Evolutionary conservation across 2,113 vertebrate genomes (phyloP).

Genomic region (Cepphus grylle): DNA sequence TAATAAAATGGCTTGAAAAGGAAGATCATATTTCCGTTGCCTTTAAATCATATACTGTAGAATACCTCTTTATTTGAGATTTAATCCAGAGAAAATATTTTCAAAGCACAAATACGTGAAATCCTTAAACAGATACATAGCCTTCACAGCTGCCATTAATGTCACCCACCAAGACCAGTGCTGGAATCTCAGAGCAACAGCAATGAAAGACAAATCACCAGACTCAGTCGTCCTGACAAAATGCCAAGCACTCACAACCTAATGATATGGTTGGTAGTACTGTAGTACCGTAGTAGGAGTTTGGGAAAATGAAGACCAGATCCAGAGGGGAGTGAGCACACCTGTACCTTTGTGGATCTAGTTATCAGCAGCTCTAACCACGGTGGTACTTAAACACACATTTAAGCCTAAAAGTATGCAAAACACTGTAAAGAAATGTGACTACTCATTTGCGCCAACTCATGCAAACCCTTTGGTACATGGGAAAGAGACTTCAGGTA

Average conservation of each 20-base stretch:
- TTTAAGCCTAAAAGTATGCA: not conserved
- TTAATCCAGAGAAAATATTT: not conserved
- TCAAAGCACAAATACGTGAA: not conserved
- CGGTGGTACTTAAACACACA: not conserved
- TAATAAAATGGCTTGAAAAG: not conserved
- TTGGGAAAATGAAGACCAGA: not conserved
- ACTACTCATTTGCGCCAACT: not conserved
- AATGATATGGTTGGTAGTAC: not conserved
- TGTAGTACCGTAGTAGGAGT: not conserved
- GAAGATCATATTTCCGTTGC: not conserved
- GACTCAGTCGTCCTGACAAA: not conserved
- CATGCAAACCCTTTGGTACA: not conserved
- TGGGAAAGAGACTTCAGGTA: not conserved
- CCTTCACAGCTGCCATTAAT: not conserved
- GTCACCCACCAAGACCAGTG: not conserved
- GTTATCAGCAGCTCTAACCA: not conserved
- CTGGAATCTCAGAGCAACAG: not conserved
- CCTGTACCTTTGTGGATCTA: not conserved
- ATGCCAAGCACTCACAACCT: not conserved
- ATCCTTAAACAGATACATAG: not conserved
- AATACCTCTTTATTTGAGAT: not conserved
- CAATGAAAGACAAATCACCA: not conserved
- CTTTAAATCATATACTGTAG: not conserved
- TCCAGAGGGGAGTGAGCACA: not conserved
- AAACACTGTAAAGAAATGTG: not conserved